phyloP scores from a whole-genome alignment of 64 coral and sea anemone genomes.

The Dendrophyllia cribrosa region DNA sequence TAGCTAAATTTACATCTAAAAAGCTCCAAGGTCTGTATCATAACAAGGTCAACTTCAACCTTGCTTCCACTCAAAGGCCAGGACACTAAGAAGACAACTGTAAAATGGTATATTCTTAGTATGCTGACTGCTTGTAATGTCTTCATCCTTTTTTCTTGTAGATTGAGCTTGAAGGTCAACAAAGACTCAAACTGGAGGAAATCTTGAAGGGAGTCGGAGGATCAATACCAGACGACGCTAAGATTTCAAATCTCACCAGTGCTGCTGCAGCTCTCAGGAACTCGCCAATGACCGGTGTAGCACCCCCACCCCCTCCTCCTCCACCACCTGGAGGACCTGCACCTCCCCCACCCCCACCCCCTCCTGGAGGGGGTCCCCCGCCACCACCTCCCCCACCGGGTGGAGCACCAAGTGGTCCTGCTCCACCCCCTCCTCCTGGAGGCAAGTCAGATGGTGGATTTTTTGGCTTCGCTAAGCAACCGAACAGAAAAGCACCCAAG shows the following conservation, averaged over 20 bases:
- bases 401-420: constrained; percentile 27
- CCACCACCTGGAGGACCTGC: constrained; percentile 62
- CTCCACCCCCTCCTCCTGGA: constrained; percentile 69
- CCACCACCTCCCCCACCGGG: constrained; percentile 81
- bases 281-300: constrained; percentile 78
- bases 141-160: constrained; percentile 14
- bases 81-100: no score
- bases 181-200: constrained; percentile 81
- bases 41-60: no score
- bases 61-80: no score
- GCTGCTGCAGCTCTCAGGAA: constrained; percentile 65
- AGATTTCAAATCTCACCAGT: constrained; percentile 78
- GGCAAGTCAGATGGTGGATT: constrained; percentile 47
- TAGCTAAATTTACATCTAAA: no score
- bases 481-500: constrained; percentile 90
- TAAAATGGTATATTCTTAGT: no score
- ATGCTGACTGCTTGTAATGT: neutral
- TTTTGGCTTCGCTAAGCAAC: constrained; percentile 73
- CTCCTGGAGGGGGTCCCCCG: constrained; percentile 66
- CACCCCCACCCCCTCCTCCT: constrained; percentile 76
- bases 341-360: constrained; percentile 70
- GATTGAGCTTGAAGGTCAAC: constrained; percentile 86
- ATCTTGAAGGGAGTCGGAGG: constrained; percentile 91
- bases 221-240: constrained; percentile 95
- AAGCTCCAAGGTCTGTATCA: no score